Conservation (phyloP, 2,888 invertebrate species). For the Cephus nigrinus region DNA sequence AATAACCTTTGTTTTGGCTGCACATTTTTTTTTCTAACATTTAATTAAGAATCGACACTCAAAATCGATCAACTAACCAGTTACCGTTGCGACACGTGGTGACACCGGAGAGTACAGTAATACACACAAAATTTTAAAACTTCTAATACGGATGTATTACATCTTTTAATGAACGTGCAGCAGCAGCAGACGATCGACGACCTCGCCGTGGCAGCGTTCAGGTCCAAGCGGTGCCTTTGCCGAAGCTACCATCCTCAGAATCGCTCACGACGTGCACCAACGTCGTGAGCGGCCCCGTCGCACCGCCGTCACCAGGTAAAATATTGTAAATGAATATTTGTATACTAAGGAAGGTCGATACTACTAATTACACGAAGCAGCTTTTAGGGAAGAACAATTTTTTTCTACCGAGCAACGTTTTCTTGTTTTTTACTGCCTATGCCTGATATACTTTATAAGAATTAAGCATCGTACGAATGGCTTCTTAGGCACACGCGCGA, state of each 20-base stretch:
- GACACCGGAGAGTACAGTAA: neutral
- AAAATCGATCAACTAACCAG: neutral
- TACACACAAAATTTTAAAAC: neutral
- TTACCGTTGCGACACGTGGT: neutral
- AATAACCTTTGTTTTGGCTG: neutral
- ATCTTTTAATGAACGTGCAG: constrained; percentile 40
- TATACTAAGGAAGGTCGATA: neutral
- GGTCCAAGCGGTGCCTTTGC: constrained; percentile 50
- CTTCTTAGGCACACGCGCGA: neutral
- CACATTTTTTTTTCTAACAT: neutral
- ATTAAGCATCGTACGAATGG: neutral
- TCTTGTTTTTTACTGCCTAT: neutral
- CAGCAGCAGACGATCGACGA: constrained; percentile 59
- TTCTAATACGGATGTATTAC: neutral
- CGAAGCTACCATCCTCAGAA: constrained; percentile 63
- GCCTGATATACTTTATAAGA: neutral
- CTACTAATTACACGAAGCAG: neutral
- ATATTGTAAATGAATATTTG: neutral
- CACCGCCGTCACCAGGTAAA: constrained; percentile 58
- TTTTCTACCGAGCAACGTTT: neutral
- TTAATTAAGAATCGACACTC: neutral
- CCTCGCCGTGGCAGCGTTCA: constrained; percentile 55
- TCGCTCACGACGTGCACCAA: constrained; percentile 58
- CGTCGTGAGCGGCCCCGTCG: constrained; percentile 48
- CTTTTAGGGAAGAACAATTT: neutral